These are phyloP conservation scores for Wasmannia auropunctata DNA, from an alignment of 1,140 invertebrate species.

Conservation along the genomic window DNA sequence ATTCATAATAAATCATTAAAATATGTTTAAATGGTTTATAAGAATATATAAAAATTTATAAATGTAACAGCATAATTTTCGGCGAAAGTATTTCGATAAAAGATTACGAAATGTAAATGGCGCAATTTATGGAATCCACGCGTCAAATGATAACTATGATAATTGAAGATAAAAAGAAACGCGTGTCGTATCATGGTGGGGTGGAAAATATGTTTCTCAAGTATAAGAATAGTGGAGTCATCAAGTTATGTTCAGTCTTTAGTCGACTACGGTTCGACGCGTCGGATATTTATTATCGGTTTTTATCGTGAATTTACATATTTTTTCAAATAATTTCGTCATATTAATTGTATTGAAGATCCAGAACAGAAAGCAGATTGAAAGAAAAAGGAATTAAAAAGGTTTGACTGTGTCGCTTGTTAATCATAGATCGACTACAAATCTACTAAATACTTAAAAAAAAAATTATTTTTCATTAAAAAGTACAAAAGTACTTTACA, in stretches of 20 bases:
- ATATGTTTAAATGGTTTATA: background rate
- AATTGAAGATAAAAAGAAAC: conserved; percentile 9
- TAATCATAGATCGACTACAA: no score
- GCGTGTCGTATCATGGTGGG: background rate
- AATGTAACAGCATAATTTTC: background rate
- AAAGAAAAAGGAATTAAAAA: background rate
- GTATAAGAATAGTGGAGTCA: background rate
- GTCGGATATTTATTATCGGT: no score
- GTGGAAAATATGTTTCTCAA: background rate
- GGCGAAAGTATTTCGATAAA: background rate
- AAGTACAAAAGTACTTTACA: background rate
- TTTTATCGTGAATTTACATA: background rate
- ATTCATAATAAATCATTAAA: background rate
- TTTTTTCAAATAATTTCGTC: background rate
- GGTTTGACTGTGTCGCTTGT: background rate
- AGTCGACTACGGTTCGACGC: conserved; percentile 4
- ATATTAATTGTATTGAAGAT: background rate
- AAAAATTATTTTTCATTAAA: background rate
- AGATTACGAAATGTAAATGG: background rate
- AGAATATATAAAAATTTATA: background rate
- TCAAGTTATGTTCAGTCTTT: conserved; percentile 13
- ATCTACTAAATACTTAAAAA: background rate
- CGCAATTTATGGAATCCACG: background rate
- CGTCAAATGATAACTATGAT: background rate
- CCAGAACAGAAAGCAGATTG: background rate